These are phyloP conservation scores for Rousettus leschenaultii DNA, from an alignment of 2,113 vertebrate genomes.

Conservation along the genomic window DNA sequence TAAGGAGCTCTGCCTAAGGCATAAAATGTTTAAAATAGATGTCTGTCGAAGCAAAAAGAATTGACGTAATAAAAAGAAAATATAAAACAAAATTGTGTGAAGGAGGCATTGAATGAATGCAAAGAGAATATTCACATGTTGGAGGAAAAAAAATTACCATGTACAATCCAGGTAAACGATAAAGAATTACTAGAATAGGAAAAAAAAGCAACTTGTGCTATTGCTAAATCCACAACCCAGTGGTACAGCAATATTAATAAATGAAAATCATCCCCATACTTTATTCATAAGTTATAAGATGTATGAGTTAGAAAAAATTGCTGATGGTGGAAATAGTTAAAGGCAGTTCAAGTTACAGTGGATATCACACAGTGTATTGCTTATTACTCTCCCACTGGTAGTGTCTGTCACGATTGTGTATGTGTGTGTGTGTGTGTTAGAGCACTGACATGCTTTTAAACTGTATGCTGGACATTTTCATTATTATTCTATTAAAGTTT, in stretches of 20 bases:
- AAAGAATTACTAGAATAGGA: not conserved
- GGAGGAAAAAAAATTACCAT: not conserved
- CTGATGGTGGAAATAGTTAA: not conserved
- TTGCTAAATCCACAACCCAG: not conserved
- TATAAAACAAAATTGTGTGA: not conserved
- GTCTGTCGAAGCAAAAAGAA: conserved; percentile 34
- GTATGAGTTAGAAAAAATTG: not conserved
- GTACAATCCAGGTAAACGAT: not conserved
- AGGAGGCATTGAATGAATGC: conserved; percentile 29
- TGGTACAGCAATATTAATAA: not conserved
- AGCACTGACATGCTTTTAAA: not conserved
- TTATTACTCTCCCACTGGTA: not conserved
- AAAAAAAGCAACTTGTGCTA: not conserved
- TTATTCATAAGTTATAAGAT: not conserved
- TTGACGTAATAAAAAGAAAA: conserved; percentile 7
- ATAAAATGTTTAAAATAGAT: conserved; percentile 31
- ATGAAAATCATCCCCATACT: not conserved
- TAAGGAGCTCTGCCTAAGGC: conserved; percentile 63
- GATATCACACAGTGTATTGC: not conserved
- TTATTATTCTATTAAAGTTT: not conserved
- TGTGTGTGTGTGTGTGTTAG: not conserved
- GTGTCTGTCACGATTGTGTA: not conserved
- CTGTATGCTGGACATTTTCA: not conserved
- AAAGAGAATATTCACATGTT: not conserved
- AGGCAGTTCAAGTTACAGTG: not conserved